These are phyloP conservation scores for Dasypogon diadema DNA, from an alignment of 2,888 invertebrate genomes.

Conservation along the genomic window DNA sequence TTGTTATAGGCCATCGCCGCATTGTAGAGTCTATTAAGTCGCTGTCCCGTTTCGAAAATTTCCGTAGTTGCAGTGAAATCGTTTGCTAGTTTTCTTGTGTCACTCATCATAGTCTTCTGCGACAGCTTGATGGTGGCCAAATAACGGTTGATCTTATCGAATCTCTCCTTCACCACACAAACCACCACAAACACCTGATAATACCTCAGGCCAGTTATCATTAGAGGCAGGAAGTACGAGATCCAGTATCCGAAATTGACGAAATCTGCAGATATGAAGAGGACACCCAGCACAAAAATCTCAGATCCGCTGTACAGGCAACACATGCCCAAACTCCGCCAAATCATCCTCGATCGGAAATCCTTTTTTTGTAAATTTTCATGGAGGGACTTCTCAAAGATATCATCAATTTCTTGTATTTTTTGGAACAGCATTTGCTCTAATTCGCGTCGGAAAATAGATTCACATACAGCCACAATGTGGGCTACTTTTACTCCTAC, in stretches of 20 bases:
- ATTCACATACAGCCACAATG: conserved; percentile 61
- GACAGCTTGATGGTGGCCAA: conserved; percentile 59
- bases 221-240: conserved; percentile 61
- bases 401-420: conserved; percentile 62
- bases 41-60: conserved; percentile 32
- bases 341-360: conserved; percentile 1
- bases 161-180: conserved; percentile 61
- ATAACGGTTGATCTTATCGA: conserved; percentile 60
- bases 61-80: not conserved
- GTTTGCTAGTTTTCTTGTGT: not conserved
- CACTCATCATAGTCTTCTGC: not conserved
- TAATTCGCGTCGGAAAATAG: conserved; percentile 59
- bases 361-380: conserved; percentile 59
- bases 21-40: conserved; percentile 24
- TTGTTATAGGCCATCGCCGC: not conserved
- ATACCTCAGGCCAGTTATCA: conserved; percentile 63
- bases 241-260: conserved; percentile 60
- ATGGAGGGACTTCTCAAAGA: conserved; percentile 62
- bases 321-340: conserved; percentile 12
- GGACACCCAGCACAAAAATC: conserved; percentile 19
- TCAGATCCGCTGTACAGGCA: conserved; percentile 43
- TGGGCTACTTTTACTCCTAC: conserved; percentile 63
- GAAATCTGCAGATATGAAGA: not conserved
- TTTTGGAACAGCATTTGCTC: conserved; percentile 59
- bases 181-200: conserved; percentile 63